A percentile compares a stretch with the other conserved stretches of the same genome.
Conservation (phyloP, 2,113 vertebrate genomes). For the Talpa occidentalis region DNA sequence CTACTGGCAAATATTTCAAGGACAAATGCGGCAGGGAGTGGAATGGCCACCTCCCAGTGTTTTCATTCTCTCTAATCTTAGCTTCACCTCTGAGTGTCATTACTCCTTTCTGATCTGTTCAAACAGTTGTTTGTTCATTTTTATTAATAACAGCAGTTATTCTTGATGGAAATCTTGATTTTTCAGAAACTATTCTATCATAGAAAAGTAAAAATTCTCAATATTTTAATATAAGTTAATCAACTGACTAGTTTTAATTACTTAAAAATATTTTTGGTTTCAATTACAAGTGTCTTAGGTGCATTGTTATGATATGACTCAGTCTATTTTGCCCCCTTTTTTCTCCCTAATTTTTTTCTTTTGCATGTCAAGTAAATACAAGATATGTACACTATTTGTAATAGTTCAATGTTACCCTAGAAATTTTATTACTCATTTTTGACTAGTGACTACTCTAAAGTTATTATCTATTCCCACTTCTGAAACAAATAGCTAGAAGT, state of each 20-base stretch:
- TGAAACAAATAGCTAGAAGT: too few species aligned
- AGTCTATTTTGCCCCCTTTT: not conserved
- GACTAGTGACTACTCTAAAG: not conserved
- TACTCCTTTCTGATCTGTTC: not conserved
- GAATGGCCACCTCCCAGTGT: not conserved
- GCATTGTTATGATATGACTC: not conserved
- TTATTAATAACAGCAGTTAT: not conserved
- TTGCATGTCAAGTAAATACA: not conserved
- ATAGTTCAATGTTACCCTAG: not conserved
- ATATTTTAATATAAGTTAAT: not conserved
- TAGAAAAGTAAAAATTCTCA: not conserved
- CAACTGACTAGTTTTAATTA: not conserved
- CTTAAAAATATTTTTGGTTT: too few species aligned
- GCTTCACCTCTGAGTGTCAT: not conserved
- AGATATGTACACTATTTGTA: not conserved
- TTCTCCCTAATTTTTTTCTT: not conserved
- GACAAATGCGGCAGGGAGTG: not conserved
- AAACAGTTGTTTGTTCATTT: not conserved
- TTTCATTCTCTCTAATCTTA: not conserved
- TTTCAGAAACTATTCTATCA: not conserved
- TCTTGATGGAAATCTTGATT: not conserved
- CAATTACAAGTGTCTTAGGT: not conserved
- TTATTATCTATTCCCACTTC: not conserved
- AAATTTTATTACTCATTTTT: conserved; percentile 7
- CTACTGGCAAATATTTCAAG: not conserved